phyloP scores from a whole-genome alignment of 2,888 invertebrate genomes.

The Podabrus alpinus region DNA sequence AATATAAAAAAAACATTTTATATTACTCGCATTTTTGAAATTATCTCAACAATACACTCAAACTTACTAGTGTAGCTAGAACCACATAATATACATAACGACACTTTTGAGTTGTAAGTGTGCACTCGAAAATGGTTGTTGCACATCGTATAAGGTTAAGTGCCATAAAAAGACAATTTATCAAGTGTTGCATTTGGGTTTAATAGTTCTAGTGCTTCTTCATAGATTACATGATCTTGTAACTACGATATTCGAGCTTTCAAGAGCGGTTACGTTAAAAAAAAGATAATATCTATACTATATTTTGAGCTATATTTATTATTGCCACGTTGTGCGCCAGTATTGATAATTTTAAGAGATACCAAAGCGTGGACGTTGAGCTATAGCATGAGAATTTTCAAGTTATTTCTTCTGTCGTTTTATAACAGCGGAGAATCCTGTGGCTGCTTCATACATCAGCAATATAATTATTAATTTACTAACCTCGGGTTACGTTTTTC shows the following conservation, averaged over 20 bases:
- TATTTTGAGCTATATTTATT: too few species aligned
- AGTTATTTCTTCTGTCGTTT: neutral
- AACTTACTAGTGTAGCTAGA: neutral
- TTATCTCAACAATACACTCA: neutral
- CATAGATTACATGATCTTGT: neutral
- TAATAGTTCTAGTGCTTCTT: neutral
- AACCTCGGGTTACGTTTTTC: too few species aligned
- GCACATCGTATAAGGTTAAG: constrained; percentile 12
- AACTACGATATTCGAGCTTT: neutral
- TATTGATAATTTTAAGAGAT: too few species aligned
- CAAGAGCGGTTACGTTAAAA: neutral
- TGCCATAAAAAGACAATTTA: constrained; percentile 23
- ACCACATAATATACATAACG: constrained; percentile 1
- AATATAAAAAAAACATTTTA: neutral
- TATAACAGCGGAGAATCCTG: neutral
- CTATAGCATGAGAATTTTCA: neutral
- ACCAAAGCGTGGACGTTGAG: neutral
- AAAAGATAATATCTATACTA: too few species aligned
- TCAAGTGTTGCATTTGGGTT: constrained; percentile 10
- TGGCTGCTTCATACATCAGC: too few species aligned
- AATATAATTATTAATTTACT: too few species aligned
- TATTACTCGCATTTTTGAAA: neutral
- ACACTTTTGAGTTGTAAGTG: constrained; percentile 1
- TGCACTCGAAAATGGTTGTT: constrained; percentile 7
- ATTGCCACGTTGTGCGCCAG: too few species aligned